These are phyloP conservation scores for Limnephilus rhombicus DNA, from an alignment of 2,888 invertebrate genomes.

Conservation along the genomic window DNA sequence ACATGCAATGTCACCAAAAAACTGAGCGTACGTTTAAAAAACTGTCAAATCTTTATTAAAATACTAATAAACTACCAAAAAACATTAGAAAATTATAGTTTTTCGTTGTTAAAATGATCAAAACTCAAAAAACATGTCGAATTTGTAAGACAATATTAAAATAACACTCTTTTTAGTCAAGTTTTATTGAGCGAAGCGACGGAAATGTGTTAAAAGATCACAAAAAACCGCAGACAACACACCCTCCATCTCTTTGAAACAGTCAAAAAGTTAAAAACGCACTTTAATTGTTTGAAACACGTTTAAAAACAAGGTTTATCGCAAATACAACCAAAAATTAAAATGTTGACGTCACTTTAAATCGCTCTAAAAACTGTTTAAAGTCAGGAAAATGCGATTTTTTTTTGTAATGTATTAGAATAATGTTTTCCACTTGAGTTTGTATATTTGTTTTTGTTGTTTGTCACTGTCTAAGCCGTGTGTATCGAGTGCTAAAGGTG, in stretches of 20 bases:
- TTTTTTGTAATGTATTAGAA: neutral
- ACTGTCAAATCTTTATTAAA: neutral
- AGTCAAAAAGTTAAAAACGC: neutral
- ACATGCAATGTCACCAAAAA: conserved; percentile 8
- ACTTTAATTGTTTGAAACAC: neutral
- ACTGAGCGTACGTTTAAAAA: neutral
- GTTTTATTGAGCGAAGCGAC: neutral
- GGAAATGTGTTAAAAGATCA: neutral
- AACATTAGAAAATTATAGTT: neutral
- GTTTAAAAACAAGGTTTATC: neutral
- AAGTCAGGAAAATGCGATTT: neutral
- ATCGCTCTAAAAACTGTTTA: neutral
- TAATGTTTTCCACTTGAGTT: neutral
- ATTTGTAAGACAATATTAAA: neutral
- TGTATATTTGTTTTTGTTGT: neutral
- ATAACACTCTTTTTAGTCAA: neutral
- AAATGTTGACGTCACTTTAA: neutral
- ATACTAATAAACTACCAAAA: neutral
- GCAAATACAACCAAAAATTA: neutral
- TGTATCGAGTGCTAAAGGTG: neutral
- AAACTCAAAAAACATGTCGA: neutral
- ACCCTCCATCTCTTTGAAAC: neutral
- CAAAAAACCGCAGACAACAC: neutral
- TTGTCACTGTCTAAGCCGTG: neutral
- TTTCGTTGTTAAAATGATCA: neutral